phyloP scores from a whole-genome alignment of 2,113 vertebrate species.

The Pangasianodon gigas region DNA sequence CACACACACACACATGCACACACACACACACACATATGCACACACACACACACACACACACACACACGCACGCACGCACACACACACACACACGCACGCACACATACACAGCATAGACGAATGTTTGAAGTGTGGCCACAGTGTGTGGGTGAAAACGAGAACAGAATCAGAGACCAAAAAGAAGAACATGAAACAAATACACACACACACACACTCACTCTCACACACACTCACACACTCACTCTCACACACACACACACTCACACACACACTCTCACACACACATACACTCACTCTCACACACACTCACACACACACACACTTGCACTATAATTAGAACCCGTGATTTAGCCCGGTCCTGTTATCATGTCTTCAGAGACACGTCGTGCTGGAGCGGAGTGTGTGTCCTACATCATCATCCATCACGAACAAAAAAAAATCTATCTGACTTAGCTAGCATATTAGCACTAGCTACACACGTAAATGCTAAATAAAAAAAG shows the following conservation, averaged over 20 bases:
- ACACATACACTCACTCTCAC: constrained; percentile 12
- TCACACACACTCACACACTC: not conserved
- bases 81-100: constrained; percentile 41
- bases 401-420: not conserved
- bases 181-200: not conserved
- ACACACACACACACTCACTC: constrained; percentile 12
- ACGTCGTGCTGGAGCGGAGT: not conserved
- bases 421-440: not conserved
- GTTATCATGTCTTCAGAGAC: constrained; percentile 4
- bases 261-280: not conserved
- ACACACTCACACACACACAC: not conserved
- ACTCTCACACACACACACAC: not conserved
- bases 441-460: not conserved
- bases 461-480: not conserved
- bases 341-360: not conserved
- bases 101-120: constrained; percentile 25
- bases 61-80: no score
- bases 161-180: not conserved
- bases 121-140: constrained; percentile 5
- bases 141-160: not conserved
- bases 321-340: not conserved
- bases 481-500: not conserved
- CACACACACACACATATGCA: constrained; percentile 12
- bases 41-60: constrained; percentile 6
- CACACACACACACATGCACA: constrained; percentile 1